Evolutionary conservation across 2,888 invertebrate species (phyloP).

Genomic region (Sisyra nigra): DNA sequence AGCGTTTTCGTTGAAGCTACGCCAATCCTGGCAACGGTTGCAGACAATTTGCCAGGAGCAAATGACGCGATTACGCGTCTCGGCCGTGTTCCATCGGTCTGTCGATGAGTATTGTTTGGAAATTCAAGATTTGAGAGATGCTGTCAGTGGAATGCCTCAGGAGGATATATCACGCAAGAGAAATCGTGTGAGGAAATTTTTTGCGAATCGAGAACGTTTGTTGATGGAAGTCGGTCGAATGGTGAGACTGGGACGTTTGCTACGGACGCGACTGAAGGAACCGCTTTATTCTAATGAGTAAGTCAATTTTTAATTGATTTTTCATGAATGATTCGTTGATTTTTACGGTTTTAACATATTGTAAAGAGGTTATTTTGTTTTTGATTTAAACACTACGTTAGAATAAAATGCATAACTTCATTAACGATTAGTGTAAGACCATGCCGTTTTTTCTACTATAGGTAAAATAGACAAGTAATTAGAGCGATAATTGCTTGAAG

Average conservation of each 20-base stretch:
- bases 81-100: constrained; percentile 58
- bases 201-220: constrained; percentile 42
- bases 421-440: no score
- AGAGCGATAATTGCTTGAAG: no score
- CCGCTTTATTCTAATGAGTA: constrained; percentile 26
- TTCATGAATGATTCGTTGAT: no score
- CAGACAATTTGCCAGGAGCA: constrained; percentile 57
- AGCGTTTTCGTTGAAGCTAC: constrained; percentile 36
- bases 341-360: no score
- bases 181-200: constrained; percentile 33
- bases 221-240: constrained; percentile 55
- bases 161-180: constrained; percentile 29
- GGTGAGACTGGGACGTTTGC: constrained; percentile 48
- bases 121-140: constrained; percentile 39
- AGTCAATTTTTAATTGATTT: not conserved
- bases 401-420: no score
- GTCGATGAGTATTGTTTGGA: constrained; percentile 45
- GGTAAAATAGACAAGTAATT: no score
- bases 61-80: constrained; percentile 56
- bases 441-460: no score
- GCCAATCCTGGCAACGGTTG: constrained; percentile 51
- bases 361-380: no score
- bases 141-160: constrained; percentile 31
- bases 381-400: no score
- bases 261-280: constrained; percentile 47